These are phyloP conservation scores for Notodonta dromedarius DNA, from an alignment of 2,888 invertebrate genomes.

Conservation along the genomic window DNA sequence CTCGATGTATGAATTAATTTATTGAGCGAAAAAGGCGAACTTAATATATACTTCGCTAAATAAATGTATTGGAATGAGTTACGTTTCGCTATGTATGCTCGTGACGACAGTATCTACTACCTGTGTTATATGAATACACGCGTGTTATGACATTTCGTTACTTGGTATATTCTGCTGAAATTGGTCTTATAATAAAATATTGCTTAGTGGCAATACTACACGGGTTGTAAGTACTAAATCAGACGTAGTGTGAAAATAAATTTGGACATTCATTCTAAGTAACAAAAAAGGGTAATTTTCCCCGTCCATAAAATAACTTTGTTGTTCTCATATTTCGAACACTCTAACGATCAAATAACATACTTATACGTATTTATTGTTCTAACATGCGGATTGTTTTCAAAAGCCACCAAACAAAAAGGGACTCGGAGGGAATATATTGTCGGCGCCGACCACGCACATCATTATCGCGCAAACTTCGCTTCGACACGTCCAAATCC, in stretches of 20 bases:
- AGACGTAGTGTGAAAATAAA: no score
- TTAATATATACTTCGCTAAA: constrained; percentile 14
- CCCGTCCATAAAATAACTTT: no score
- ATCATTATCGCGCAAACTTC: constrained; percentile 26
- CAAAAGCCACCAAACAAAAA: constrained; percentile 8
- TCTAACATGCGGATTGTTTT: not conserved
- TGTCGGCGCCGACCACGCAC: constrained; percentile 7
- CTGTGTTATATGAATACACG: no score
- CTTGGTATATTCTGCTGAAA: no score
- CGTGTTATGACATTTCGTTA: no score
- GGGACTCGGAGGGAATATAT: constrained; percentile 9
- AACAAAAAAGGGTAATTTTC: no score
- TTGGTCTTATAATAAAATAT: no score
- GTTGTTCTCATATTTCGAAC: not conserved
- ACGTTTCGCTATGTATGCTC: constrained; percentile 22
- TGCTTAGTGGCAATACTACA: no score
- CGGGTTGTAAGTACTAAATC: no score
- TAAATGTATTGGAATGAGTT: constrained; percentile 30
- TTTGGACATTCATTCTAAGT: no score
- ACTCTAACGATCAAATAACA: not conserved
- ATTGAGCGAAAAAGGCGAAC: constrained; percentile 32
- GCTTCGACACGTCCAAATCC: constrained; percentile 18
- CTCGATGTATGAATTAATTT: constrained; percentile 39
- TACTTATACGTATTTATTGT: not conserved
- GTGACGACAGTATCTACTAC: not conserved